These are phyloP conservation scores for Eupelmus urozonus DNA, from an alignment of 2,888 invertebrate genomes.

Conservation along the genomic window DNA sequence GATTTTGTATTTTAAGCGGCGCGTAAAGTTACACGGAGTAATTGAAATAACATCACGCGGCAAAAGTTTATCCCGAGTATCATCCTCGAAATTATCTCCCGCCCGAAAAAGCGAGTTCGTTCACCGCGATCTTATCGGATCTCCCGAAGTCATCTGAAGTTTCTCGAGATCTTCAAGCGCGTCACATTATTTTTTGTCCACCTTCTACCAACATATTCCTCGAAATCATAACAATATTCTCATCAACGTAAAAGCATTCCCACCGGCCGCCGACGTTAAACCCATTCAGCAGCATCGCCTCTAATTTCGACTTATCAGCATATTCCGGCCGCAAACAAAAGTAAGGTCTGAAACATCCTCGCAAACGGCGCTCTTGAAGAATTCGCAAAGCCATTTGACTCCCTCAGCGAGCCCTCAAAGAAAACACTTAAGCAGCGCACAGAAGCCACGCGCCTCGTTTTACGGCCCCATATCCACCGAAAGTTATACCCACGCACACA, in stretches of 20 bases:
- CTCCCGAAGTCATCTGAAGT: too few species aligned
- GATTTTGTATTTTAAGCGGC: neutral
- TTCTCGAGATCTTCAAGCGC: too few species aligned
- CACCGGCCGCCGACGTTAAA: neutral
- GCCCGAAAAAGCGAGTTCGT: too few species aligned
- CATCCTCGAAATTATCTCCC: neutral
- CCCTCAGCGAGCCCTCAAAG: constrained; percentile 11
- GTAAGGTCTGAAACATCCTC: too few species aligned
- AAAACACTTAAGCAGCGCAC: constrained; percentile 22
- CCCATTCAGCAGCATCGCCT: too few species aligned
- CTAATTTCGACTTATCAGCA: too few species aligned
- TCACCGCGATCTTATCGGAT: too few species aligned
- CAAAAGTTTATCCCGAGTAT: neutral
- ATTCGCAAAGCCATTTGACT: constrained; percentile 12
- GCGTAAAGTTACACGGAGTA: neutral
- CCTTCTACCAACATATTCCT: neutral
- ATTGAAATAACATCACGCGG: neutral
- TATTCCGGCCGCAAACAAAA: too few species aligned
- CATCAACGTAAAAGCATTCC: neutral
- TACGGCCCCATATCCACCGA: neutral
- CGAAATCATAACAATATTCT: neutral
- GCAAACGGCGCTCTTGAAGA: constrained; percentile 10
- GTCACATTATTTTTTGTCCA: too few species aligned
- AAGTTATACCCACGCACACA: constrained; percentile 13
- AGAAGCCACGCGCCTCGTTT: too few species aligned